These are phyloP conservation scores for Xenopus borealis DNA, from an alignment of 2,113 vertebrate species.

Conservation along the genomic window DNA sequence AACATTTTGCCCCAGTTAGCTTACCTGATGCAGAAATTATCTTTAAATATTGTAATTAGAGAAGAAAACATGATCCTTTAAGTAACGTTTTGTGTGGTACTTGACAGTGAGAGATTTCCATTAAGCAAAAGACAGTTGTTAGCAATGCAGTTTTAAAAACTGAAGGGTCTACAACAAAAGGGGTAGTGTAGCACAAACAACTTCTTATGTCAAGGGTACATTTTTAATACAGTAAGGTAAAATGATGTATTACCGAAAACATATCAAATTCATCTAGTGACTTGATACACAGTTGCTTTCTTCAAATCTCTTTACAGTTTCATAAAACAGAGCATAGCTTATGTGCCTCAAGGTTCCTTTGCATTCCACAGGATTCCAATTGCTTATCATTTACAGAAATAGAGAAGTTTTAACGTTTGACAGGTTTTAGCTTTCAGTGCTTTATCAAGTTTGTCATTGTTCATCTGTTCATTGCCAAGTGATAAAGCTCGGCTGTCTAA, in stretches of 20 bases:
- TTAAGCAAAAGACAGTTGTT: too few relatives aligned
- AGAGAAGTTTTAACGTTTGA: conserved; percentile 32
- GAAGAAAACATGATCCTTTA: too few relatives aligned
- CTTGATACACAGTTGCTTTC: neutral
- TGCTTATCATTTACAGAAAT: conserved; percentile 36
- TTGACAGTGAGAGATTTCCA: too few relatives aligned
- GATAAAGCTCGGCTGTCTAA: conserved; percentile 28
- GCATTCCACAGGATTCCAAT: conserved; percentile 30
- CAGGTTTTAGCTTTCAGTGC: conserved; percentile 26
- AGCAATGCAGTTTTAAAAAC: too few relatives aligned
- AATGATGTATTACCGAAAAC: neutral
- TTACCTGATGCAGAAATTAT: too few relatives aligned
- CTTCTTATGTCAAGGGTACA: neutral
- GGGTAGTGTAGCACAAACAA: too few relatives aligned
- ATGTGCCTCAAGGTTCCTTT: conserved; percentile 9
- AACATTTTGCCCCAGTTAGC: too few relatives aligned
- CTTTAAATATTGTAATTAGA: too few relatives aligned
- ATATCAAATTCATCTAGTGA: neutral
- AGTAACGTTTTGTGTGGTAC: too few relatives aligned
- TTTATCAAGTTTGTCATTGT: conserved; percentile 42
- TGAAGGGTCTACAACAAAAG: too few relatives aligned
- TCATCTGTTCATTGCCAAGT: conserved; percentile 33
- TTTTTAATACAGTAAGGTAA: neutral
- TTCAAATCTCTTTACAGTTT: conserved; percentile 5
- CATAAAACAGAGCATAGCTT: conserved; percentile 6